These are phyloP conservation scores for Stomatorhinus ivindoensis DNA, from an alignment of 2,113 vertebrate species.

Conservation along the genomic window DNA sequence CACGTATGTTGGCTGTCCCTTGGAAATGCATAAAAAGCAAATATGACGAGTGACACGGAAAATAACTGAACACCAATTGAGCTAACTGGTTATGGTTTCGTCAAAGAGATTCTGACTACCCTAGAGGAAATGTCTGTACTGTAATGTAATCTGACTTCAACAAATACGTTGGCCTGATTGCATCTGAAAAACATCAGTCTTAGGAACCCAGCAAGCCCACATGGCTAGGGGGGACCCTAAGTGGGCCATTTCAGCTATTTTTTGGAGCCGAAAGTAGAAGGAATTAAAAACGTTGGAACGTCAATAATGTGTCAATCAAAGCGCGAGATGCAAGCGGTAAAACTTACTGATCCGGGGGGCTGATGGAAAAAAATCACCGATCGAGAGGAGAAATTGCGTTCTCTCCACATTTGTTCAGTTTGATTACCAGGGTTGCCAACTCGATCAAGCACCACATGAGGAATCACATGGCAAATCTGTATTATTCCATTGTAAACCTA, in stretches of 20 bases:
- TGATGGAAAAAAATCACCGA: not conserved
- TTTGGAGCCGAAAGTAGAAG: not conserved
- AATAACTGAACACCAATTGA: not conserved
- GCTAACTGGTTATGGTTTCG: not conserved
- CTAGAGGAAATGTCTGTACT: not conserved
- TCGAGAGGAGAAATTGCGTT: not conserved
- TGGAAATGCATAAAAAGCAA: not conserved
- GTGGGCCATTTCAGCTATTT: not conserved
- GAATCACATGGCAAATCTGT: too few relatives aligned
- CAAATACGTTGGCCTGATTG: not conserved
- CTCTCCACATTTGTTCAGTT: not conserved
- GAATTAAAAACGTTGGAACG: not conserved
- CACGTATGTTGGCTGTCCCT: not conserved
- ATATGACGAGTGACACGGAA: not conserved
- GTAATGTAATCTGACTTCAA: conserved; percentile 3
- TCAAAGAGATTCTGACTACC: not conserved
- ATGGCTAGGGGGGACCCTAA: not conserved
- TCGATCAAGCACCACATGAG: not conserved
- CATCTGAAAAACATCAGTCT: not conserved
- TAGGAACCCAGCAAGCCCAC: not conserved
- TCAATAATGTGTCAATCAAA: not conserved
- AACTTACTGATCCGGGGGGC: not conserved
- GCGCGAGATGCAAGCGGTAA: not conserved
- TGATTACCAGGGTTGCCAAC: not conserved
- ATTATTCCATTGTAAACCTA: too few relatives aligned